phyloP scores from a whole-genome alignment of 1,140 invertebrate genomes.

The Heliconius himera region DNA sequence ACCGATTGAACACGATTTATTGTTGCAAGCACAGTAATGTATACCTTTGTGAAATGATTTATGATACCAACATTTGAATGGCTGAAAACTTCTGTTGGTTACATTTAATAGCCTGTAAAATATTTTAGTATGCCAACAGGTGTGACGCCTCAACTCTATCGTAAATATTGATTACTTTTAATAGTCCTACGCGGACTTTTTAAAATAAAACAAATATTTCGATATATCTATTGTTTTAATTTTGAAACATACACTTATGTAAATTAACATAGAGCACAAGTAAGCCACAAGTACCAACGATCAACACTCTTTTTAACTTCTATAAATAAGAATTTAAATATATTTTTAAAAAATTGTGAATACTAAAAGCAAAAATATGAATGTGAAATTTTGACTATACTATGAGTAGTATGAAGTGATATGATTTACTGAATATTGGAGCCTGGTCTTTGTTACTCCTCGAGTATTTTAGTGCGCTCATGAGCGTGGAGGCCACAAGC shows the following conservation, averaged over 20 bases:
- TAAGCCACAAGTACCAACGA: no score
- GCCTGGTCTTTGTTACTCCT: conserved; percentile 58
- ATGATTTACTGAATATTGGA: conserved; percentile 51
- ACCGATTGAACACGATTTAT: no score
- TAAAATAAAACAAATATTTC: background rate
- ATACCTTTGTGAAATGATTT: background rate
- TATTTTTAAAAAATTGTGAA: no score
- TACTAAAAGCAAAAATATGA: no score
- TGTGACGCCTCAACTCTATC: background rate
- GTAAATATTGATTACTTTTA: background rate
- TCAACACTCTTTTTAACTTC: no score
- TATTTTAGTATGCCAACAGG: background rate
- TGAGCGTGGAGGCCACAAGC: conserved; percentile 59
- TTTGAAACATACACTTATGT: no score
- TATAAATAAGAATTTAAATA: no score
- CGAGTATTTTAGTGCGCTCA: conserved; percentile 68
- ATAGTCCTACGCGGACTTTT: background rate
- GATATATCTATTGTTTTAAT: background rate
- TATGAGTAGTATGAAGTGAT: conserved; percentile 20
- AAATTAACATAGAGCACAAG: no score
- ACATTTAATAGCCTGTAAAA: background rate
- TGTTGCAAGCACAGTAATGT: background rate
- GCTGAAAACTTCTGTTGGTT: background rate
- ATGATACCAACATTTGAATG: background rate
- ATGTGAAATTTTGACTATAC: no score